Evolutionary conservation across 2,113 vertebrate species (phyloP).

Genomic region (Holacanthus passer): DNA sequence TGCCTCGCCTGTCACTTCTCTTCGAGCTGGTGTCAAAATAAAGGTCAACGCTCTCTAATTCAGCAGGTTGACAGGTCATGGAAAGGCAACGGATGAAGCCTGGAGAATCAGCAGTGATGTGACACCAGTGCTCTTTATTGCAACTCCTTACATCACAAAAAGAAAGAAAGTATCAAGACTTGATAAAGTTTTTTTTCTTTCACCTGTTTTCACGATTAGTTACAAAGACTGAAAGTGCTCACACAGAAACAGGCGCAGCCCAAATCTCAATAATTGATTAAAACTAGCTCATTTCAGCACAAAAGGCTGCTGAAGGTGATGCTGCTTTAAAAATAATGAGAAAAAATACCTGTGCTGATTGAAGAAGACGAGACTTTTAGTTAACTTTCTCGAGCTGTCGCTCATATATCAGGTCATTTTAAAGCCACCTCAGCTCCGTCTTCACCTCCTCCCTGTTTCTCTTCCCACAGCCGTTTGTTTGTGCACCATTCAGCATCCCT

Average conservation of each 20-base stretch:
- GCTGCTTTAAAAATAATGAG: background rate
- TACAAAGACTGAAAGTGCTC: background rate
- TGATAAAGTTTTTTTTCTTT: background rate
- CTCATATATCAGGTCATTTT: slow-evolving; percentile 25
- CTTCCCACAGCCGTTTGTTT: slow-evolving; percentile 41
- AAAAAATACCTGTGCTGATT: background rate
- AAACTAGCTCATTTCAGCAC: background rate
- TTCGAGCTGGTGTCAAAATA: slow-evolving; percentile 13
- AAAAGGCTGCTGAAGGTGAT: background rate
- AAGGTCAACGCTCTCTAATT: slow-evolving; percentile 39
- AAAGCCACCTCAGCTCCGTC: background rate
- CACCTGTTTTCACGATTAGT: no score
- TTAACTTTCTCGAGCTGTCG: background rate
- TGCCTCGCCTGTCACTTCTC: background rate
- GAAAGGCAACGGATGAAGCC: background rate
- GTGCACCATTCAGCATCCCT: slow-evolving; percentile 58
- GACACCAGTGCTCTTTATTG: background rate
- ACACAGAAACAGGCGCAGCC: background rate
- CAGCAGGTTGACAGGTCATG: slow-evolving; percentile 4
- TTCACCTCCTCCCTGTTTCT: slow-evolving; percentile 16
- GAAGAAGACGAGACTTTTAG: background rate
- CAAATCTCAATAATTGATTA: background rate
- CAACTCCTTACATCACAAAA: no score
- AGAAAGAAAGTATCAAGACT: no score
- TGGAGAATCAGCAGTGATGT: background rate